These are phyloP conservation scores for Cheilosia urbana DNA, from an alignment of 2,888 invertebrate genomes.

Conservation along the genomic window DNA sequence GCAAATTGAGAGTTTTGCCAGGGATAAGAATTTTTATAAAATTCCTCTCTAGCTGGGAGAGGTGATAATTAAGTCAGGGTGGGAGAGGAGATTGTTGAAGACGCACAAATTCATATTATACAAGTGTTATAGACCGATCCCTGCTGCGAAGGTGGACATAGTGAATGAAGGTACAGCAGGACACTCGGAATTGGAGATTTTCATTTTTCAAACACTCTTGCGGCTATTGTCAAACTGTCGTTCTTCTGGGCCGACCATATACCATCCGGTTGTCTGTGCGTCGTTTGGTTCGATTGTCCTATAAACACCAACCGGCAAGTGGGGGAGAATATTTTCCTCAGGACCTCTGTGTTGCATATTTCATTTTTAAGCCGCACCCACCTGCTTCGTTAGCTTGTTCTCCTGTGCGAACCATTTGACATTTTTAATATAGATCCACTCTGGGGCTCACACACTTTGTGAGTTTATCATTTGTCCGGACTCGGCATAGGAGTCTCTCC, in stretches of 20 bases:
- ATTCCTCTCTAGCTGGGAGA: slow-evolving; percentile 5
- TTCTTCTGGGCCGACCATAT: slow-evolving; percentile 18
- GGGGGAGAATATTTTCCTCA: slow-evolving; percentile 16
- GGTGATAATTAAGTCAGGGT: slow-evolving; percentile 31
- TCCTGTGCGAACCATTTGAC: slow-evolving; percentile 40
- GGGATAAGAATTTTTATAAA: slow-evolving; percentile 36
- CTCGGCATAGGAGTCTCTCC: slow-evolving; percentile 38
- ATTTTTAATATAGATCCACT: slow-evolving; percentile 48
- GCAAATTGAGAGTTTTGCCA: slow-evolving; percentile 54
- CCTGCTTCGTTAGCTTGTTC: slow-evolving; percentile 15
- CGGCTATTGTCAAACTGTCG: slow-evolving; percentile 46
- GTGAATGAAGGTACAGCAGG: slow-evolving; percentile 4
- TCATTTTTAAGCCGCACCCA: slow-evolving; percentile 11
- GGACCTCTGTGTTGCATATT: slow-evolving; percentile 19
- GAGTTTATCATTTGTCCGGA: slow-evolving; percentile 61
- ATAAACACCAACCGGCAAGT: slow-evolving; percentile 31
- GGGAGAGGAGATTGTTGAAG: not conserved
- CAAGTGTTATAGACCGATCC: slow-evolving; percentile 17
- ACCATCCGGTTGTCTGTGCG: slow-evolving; percentile 46
- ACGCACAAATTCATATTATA: not conserved
- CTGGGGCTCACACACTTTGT: slow-evolving; percentile 42
- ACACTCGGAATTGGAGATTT: slow-evolving; percentile 40
- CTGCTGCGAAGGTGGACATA: slow-evolving; percentile 30
- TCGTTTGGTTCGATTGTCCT: slow-evolving; percentile 60
- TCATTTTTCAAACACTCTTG: slow-evolving; percentile 41